Evolutionary conservation across 2,797 vertebrate species (phyloP).

Genomic region (Gymnodraco acuticeps): DNA sequence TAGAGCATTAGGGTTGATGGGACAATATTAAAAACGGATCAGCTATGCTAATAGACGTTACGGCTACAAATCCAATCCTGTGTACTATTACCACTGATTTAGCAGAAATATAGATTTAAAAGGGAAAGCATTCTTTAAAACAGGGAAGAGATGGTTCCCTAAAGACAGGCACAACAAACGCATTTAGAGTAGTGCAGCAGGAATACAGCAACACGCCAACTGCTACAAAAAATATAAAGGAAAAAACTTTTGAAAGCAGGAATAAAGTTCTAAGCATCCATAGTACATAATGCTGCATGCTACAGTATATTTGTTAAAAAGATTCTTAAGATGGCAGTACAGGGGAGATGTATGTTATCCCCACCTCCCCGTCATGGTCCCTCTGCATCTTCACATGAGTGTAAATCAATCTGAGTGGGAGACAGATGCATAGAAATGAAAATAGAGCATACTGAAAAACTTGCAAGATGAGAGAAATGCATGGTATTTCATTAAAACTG

Average conservation of each 20-base stretch:
- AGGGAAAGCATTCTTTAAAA: background rate
- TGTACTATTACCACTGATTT: background rate
- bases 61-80: background rate
- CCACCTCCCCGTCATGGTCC: accelerated
- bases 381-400: accelerated
- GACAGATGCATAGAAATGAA: no score
- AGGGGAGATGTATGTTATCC: accelerated
- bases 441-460: no score
- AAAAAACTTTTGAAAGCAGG: no score
- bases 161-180: background rate
- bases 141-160: background rate
- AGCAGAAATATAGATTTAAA: background rate
- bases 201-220: background rate
- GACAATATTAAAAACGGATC: background rate
- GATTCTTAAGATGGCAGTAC: no score
- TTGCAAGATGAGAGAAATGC: no score
- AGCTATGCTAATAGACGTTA: background rate
- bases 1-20: background rate
- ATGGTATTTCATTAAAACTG: no score
- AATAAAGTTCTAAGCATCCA: background rate
- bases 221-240: background rate
- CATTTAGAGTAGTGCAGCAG: background rate
- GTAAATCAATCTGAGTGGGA: background rate
- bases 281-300: background rate
- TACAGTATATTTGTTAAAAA: background rate